Base-by-base conservation (phyloP, 2,888 invertebrate genomes). In the Dynastes tityus region DNA sequence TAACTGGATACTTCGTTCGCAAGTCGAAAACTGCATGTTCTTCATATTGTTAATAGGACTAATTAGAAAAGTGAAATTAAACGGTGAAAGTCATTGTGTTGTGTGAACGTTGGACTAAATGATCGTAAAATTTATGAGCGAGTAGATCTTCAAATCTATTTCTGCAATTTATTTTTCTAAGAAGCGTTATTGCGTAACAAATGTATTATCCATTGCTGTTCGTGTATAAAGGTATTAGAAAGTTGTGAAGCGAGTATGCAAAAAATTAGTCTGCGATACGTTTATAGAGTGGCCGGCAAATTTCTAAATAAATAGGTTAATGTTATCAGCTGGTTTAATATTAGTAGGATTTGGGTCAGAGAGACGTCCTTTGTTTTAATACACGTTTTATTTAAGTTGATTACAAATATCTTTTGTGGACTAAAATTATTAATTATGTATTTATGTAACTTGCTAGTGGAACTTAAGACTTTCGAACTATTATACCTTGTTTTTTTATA, bases 61-160 rank as follows among this genome's bases (percentile, higher is more conserved):
- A 58, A 61, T 74, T 45, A 61, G 61, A 61, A 63, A 74, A 74
- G 61, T 74, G 73, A 74, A 74, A 74, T 61, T 74, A 27, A 22
- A 13, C 55, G 22, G 73, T 74, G 73, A 74, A 74, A 74, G 73
- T 61, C 55, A 55, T 27, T 55, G 16, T 55, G 22, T 55, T 32
- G 32, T 55, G 8, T 45, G 45, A 49, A 27, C 5, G n/a, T 70
- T 45, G n/a, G 13, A 40, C 16, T 68, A 29, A 68, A 68, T 22
- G 29, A 22, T 29, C 27, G 51, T 29, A 27, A 68, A 68, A 51
- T 68, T 49, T 49, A 27, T 29, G 29, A 68, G 29, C 11, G 67
- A 27, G 13, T n/a, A 64, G 27, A 68, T 49, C 49, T 22, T 68
- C 49, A 27, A 27, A 45, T 49, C 67, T 37, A 65, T 37, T 55